These are phyloP conservation scores for Parauchenoglanis punctatus DNA, from an alignment of 2,797 vertebrate species.

Conservation along the genomic window DNA sequence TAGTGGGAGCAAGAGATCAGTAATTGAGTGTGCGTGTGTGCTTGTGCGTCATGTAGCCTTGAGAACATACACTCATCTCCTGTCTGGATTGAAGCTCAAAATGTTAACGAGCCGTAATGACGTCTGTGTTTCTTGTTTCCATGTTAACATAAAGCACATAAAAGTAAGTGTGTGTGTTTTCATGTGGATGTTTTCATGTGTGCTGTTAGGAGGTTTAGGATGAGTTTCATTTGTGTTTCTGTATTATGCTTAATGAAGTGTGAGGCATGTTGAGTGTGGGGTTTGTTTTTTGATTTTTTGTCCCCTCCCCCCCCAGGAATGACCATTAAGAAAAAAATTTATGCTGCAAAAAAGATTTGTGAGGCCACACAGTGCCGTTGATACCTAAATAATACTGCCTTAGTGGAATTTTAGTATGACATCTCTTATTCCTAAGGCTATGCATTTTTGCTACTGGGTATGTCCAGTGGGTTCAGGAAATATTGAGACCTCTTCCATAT, in stretches of 20 bases:
- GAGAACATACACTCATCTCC: background rate
- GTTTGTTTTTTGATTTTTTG: no score
- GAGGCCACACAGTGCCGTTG: background rate
- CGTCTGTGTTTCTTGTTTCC: constrained; percentile 25
- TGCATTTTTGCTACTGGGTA: background rate
- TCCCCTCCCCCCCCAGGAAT: no score
- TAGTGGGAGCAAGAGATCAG: background rate
- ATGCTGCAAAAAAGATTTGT: background rate
- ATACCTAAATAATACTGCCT: background rate
- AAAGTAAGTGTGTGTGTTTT: background rate
- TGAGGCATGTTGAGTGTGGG: background rate
- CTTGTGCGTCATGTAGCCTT: background rate
- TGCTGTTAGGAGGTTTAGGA: background rate
- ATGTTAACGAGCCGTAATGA: constrained; percentile 54
- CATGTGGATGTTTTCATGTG: background rate
- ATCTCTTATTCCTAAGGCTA: background rate
- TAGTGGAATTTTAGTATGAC: background rate
- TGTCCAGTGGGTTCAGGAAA: background rate
- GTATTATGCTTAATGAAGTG: background rate
- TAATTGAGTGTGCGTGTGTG: constrained; percentile 1
- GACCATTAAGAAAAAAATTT: background rate
- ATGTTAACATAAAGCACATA: background rate
- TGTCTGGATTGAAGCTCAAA: constrained; percentile 27
- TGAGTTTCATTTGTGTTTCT: background rate
- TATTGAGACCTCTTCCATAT: background rate